Evolutionary conservation across 2,888 invertebrate genomes (phyloP).

Genomic region (Coleophora flavipennella): DNA sequence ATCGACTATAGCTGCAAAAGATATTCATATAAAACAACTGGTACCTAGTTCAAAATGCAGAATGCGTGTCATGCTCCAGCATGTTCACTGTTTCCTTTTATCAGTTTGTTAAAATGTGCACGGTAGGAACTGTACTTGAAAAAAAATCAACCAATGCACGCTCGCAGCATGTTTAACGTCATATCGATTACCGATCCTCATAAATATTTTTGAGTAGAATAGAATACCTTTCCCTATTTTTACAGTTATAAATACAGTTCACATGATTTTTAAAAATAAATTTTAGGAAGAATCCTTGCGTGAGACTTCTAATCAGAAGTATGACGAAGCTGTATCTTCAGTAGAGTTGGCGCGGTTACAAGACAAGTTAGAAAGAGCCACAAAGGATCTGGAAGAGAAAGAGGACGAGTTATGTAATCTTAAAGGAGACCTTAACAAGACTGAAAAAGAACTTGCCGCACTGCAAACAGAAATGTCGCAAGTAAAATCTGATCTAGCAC

Average conservation of each 20-base stretch:
- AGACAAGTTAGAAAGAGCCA: slow-evolving; percentile 49
- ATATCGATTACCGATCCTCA: no score
- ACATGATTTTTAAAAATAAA: no score
- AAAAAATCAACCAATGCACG: no score
- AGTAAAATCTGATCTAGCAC: slow-evolving; percentile 57
- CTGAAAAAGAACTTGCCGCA: slow-evolving; percentile 57
- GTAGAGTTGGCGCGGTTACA: slow-evolving; percentile 65
- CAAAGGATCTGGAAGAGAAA: slow-evolving; percentile 48
- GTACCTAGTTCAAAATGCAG: slow-evolving; percentile 39
- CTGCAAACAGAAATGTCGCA: slow-evolving; percentile 52
- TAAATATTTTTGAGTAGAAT: no score
- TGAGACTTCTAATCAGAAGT: slow-evolving; percentile 58
- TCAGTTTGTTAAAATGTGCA: no score
- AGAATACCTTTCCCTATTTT: no score
- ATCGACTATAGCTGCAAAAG: slow-evolving; percentile 72
- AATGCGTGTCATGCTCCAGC: slow-evolving; percentile 19
- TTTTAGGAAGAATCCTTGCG: slow-evolving; percentile 54
- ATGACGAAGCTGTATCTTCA: slow-evolving; percentile 60
- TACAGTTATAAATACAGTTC: no score
- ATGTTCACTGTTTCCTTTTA: no score
- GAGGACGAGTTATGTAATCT: slow-evolving; percentile 41
- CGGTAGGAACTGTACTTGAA: no score
- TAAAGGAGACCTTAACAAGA: slow-evolving; percentile 48
- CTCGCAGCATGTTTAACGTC: no score
- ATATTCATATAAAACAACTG: slow-evolving; percentile 75